Base-by-base conservation (phyloP, 1,140 invertebrate genomes). In the Drosophila yakuba region DNA sequence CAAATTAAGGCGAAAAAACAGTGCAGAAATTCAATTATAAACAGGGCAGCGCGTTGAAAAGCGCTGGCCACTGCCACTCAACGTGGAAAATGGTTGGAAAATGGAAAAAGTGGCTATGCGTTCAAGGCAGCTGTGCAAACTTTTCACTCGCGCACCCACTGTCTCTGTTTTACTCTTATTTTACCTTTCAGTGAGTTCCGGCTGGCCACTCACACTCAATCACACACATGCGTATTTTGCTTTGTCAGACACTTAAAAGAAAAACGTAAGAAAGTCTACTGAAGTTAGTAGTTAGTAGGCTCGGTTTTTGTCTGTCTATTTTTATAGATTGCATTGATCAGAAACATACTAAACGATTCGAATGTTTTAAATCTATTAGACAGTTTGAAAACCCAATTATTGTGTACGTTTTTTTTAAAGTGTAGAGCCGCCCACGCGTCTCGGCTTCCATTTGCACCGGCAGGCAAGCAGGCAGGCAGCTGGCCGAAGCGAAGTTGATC, bases 401-500 rank as follows among this genome's bases (percentile, higher is more conserved):
- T 14, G 11, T 39, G 14, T 4, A 1, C 4, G 0, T 17, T 20
- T 45, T 63, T 67, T 36, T 20, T 5, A 36, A 17, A 0, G 45
- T 63, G 59, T 20, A 63, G 5, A 36, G 20, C n/a, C 73, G 38
- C 74, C 74, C 61, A 76, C 74, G 74, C 74, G 39, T 59, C 64
- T 67, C 59, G 36, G 72, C 76, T 84, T 86, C 55, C 66, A 86
- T 88, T 82, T 79, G 47, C 56, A 73, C 60, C 45, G 44, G 47
- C 41, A 20, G 20, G 39, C 61, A 52, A 58, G 59, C 58, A 39
- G 38, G 39, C 45, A 20, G 17, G 50, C 61, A 54, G 66, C 83
- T 75, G 75, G 82, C 63, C 83, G 28, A 36, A 75, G 48, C 68
- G 25, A 56, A 86, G 73, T 81, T 73, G 60, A 78, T 86, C 68